Evolutionary conservation across 2,113 vertebrate genomes (phyloP), one percentile per base, ranked within the genome.

Genomic region (Nesospiza acunhae): DNA sequence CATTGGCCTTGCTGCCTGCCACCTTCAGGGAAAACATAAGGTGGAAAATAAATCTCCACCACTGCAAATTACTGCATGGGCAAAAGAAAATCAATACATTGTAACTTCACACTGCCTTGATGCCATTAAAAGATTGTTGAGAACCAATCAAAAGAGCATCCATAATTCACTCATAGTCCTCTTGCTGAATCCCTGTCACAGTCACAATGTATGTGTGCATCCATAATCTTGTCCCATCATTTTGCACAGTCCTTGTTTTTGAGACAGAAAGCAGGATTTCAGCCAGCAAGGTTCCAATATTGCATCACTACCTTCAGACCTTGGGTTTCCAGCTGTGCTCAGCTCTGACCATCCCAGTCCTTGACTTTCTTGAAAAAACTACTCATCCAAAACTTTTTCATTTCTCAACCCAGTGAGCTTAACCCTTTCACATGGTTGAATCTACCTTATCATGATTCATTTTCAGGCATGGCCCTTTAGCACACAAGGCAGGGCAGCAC

Each of bases 21-120:
- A 56, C 30, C 75, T 84, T 67, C 37, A 20, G 9, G 35, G 80
- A 74, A 89, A 90, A 86, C 19, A 49, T 35, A 8, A 53, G 55
- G 37, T 80, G 7, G 44, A 60, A 62, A 89, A 92, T 89, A 94
- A 94, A 96, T 96, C 87, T 72, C 67, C 80, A 68, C 76, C 28
- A 11, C 88, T 94, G 84, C 64, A 94, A 95, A 94, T 93, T 91
- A 93, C 55, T 39, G 44, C 69, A 41, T 26, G 31, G 83, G 64
- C 75, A 95, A 77, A 92, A 94, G 77, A 92, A 97, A 96, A 96
- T 92, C 92, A 93, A 96, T 96, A 66, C 70, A 23, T 15, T 74
- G 60, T 70, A 90, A 70, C 83, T 96, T 92, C 92, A 82, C 56
- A 39, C 83, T 13, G 3, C 64, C 79, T 90, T 68, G 68, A 30